Conservation (phyloP, 2,797 vertebrate species). For the Sternotherus odoratus region DNA sequence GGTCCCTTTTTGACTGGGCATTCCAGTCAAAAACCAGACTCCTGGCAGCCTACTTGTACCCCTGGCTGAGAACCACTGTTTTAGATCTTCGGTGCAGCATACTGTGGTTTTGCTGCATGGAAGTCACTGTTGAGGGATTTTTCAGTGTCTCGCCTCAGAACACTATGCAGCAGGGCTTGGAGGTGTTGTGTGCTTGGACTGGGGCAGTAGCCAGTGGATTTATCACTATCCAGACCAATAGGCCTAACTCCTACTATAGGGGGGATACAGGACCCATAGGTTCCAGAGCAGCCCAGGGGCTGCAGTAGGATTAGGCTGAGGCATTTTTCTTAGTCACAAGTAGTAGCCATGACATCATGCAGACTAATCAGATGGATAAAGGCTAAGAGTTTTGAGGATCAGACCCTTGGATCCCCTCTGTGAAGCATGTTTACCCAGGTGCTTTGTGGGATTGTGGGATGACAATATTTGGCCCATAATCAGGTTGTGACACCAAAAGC, state of each 20-base stretch:
- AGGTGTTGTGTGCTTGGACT: not conserved
- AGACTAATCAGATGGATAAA: accelerated
- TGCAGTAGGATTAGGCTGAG: not conserved
- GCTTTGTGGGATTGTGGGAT: accelerated
- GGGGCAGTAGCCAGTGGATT: not conserved
- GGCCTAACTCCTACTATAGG: not conserved
- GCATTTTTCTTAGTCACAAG: not conserved
- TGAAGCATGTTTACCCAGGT: accelerated
- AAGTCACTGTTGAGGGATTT: not conserved
- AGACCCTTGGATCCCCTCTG: accelerated
- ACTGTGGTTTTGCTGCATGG: not conserved
- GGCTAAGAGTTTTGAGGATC: not conserved
- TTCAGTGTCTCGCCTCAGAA: not conserved
- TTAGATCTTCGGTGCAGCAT: not conserved
- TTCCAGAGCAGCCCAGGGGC: not conserved
- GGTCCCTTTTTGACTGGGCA: too few species aligned
- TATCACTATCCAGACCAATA: not conserved
- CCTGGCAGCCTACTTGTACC: too few species aligned
- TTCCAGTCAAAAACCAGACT: too few species aligned
- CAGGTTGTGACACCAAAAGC: not conserved
- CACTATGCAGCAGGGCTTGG: not conserved
- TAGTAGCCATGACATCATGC: not conserved
- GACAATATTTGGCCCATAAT: not conserved
- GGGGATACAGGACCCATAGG: not conserved
- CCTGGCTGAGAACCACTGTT: too few species aligned